Evolutionary conservation across 2,113 vertebrate genomes (phyloP), one percentile per base, ranked within the genome.

Genomic region (Leptocoma aspasia): DNA sequence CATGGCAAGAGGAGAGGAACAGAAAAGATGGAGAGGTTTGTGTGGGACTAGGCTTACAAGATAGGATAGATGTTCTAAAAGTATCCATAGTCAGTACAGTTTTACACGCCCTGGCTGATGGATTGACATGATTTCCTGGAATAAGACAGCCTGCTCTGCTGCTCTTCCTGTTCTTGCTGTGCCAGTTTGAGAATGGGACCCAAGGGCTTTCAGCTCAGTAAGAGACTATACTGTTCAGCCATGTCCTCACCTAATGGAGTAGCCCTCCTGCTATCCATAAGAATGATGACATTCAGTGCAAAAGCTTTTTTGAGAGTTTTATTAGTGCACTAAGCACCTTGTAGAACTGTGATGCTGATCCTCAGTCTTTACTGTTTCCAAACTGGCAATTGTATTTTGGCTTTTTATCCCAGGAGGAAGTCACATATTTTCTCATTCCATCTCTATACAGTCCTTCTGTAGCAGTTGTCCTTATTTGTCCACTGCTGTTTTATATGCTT

Each of bases 121-220:
- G 86, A 97, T 91, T 82, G 88, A 96, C 63, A 42, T 24, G 39
- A 92, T 94, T 95, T 95, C 23, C 20, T 82, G 54, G 78, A 84
- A 93, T 73, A 94, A 68, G 50, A 79, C 69, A 94, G 42, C 23
- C 54, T 45, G 14, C 59, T 95, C 89, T 88, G 59, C 66, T 72
- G 52, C 57, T 87, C 53, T 96, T 95, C 47, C 56, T 82, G 41
- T 73, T 96, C 59, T 91, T 90, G 85, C n/a, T 81, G 39, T 82
- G 16, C 39, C 56, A 75, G 14, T 76, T 86, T 84, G 80, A 90
- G 73, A 94, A 80, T 26, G 33, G 70, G 19, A 60, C 65, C 45
- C 59, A 39, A 53, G 33, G 26, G 28, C 64, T 76, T 89, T 71
- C 73, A 82, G 73, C 45, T 82, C 2, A 2, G 18, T 63, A 30